Base-by-base conservation (phyloP, 2,888 invertebrate species). In the Cosmia pyralina region DNA sequence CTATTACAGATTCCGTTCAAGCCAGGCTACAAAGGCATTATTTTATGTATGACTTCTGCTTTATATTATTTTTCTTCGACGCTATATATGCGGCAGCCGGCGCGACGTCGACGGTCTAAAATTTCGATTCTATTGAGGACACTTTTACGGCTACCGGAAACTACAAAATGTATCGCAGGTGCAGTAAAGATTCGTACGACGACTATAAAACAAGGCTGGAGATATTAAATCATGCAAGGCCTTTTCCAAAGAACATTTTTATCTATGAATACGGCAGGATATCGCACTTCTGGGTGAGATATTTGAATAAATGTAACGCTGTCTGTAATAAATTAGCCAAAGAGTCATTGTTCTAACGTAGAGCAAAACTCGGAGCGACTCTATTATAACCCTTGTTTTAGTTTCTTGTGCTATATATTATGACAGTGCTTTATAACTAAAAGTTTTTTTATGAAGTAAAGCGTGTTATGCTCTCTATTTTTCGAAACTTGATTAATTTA, bases 201-300 rank as follows among this genome's bases (percentile, higher is more conserved):
- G 41, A 52, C 58, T 64, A 44, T 81, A 75, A 85, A 83, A 83
- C 69, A 72, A 66, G 28, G 50, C 46, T 46, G 17, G 38, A 59
- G 55, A 77, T 72, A 85, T 75, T 77, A 77, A 77, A 80, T 58
- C 64, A 72, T 71, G 65, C 62, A 83, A 66, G 78, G 19, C 50
- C 44, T 63, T 65, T 68, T 48, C n/a, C 53, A n/a, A 59, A 66
- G 22, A 69, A 68, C 28, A 74, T 58, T 83, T 81, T 72, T 71
- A 59, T 71, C 58, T 66, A 48, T 55, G 68, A 41, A 65, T 59
- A 62, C 38, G 50, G 41, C 0, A 10, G 57, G 7, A 41, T 38
- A 59, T 55, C 55, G 34, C 15, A 55, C 17, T 55, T 55, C 22
- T 59, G 22, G 28, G 22, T 50, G 41, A 63, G 50, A 69, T 69